Base-by-base conservation (phyloP, 1,140 invertebrate genomes). In the Elymnias hypermnestra region DNA sequence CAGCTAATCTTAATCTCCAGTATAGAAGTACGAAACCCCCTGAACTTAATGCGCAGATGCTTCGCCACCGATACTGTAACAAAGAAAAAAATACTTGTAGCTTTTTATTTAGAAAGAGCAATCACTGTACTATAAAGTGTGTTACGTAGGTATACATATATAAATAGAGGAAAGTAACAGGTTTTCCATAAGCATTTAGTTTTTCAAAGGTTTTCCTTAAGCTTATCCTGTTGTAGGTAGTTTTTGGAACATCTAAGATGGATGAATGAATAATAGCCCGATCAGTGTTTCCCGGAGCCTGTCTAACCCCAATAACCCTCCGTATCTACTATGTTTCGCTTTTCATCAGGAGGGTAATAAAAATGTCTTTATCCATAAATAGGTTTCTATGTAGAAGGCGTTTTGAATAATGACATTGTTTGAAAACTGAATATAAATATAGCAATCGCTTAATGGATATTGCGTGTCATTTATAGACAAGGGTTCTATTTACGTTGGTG, bases 31-130 rank as follows among this genome's bases (percentile, higher is more conserved):
- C 87, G 36, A 88, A 77, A 18, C 91, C 85, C 1, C 89, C 88
- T 1, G 85, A 76, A 1, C 83, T 79, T 12, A 95, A 73, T 17
- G 91, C 86, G 23, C 88, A 77, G 37, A 94, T 72, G 39, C 93
- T 94, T 29, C 90, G 83, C 59, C 89, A 85, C 38, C 91, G 89
- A 77, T 89, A 90, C 92, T 92, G 88, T 13, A 90, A 90, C 68
- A 78, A 86, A 67, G 31, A 56, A 74, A 75, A 62, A 45, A 33
- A 43, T 35, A 15, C 10, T 39, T 15, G 44, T 36, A 10, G 5
- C 8, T 44, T n/a, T 44, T 22, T 14, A 18, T 17, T 23, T 15
- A 6, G 5, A n/a, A n/a, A n/a, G n/a, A n/a, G n/a, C n/a, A n/a
- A n/a, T n/a, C n/a, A n/a, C n/a, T n/a, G n/a, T n/a, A n/a, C n/a